Evolutionary conservation across 2,113 vertebrate genomes (phyloP), one percentile per base, ranked within the genome.

Genomic region (Lampris incognitus): DNA sequence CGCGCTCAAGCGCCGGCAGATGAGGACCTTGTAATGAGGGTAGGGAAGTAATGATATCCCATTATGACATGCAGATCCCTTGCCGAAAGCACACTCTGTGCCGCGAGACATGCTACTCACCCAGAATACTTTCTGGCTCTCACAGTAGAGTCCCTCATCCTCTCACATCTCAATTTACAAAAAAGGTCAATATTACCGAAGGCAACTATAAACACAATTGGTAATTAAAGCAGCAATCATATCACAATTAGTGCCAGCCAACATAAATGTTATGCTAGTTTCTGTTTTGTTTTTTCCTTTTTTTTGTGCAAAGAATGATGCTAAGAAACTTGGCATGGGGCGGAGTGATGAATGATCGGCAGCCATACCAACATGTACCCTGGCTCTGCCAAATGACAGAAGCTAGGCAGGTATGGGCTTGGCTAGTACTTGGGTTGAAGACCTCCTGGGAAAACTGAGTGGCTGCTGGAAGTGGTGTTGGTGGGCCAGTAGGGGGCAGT

Each of bases 31-130:
- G 84, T 93, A 92, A 94, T 93, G 89, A 93, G 88, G 89, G 76
- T 85, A 88, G 87, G 84, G 86, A 86, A 89, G 87, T 93, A 93
- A 93, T 93, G 91, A 93, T 92, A 89, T 89, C 91, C 89, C 88
- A 94, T 94, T 91, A 93, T 92, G 86, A 87, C 86, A 79, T 85
- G 85, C 81, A 85, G 87, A 91, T 94, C 89, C 91, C 91, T 88
- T 39, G 89, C 85, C 90, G 83, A 87, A 90, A 76, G 77, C 67
- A 69, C 78, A 77, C 71, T 79, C 67, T 69, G 74, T 46, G 59
- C 40, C 60, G 58, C 5, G 9, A 83, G 79, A 60, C 46, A 10
- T 11, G 69, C 65, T 79, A 86, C 81, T 78, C 74, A 56, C 37
- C 72, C 66, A 24, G 82, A 84, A 87, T 77, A 81, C 88, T 81